Base-by-base conservation (phyloP, 2,797 vertebrate genomes). In the Platalea minor region DNA sequence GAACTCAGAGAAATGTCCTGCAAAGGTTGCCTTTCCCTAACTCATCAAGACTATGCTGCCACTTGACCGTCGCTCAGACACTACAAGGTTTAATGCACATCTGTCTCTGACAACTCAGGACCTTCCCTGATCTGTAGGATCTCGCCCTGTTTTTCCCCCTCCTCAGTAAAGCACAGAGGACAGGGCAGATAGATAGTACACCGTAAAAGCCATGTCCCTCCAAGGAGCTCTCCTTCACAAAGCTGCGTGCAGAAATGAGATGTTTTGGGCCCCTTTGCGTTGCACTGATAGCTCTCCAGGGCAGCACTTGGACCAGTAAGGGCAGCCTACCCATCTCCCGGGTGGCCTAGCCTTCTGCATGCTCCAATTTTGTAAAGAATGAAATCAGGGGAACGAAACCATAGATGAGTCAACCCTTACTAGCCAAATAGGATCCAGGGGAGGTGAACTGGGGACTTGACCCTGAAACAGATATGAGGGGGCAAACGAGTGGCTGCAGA, bases 341-440 rank as follows among this genome's bases (percentile, higher is more conserved):
- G 37, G 64, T 73, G 41, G 28, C 37, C 39, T 45, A 19, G 23
- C 28, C 2, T 57, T 26, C 83, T 48, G 25, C 0, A 0, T 37
- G 54, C 37, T 28, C 35, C 0, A 5, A 1, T 53, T 56, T 68
- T 6, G 1, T 33, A 57, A 84, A 79, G 31, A 63, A 75, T 48
- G 60, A 81, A 72, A 73, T 46, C 16, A 75, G 37, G 26, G n/a
- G n/a, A 92, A 21, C 2, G 6, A 93, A 95, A 72, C 25, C 53
- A 54, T 41, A 80, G 65, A 79, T 35, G 68, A 89, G 10, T 41
- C 45, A 91, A 76, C 7, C 10, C 14, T 87, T 72, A n/a, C 15
- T 28, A 17, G n/a, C 24, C 2, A 5, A 92, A 95, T 31, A 87
- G 68, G 45, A 87, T 28, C 4, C 48, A n/a, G 26, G 17, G 29